These are phyloP conservation scores for Hesperia comma DNA, from an alignment of 2,888 invertebrate species.

Conservation along the genomic window DNA sequence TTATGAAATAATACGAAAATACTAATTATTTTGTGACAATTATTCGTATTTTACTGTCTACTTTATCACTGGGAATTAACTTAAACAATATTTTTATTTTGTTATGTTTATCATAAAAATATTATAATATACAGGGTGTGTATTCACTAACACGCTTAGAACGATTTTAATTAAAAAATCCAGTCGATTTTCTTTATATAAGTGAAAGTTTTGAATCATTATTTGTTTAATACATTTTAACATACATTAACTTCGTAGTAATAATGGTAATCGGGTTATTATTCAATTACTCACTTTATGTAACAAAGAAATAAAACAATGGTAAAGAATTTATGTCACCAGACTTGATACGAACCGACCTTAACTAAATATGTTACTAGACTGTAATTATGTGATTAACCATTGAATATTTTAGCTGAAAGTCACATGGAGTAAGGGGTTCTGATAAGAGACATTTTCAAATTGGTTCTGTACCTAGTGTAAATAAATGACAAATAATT, in stretches of 20 bases:
- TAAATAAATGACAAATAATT: no score
- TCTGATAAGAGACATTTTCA: no score
- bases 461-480: no score
- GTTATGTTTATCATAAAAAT: neutral
- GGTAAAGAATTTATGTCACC: constrained; percentile 32
- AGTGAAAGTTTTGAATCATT: constrained; percentile 66
- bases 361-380: constrained; percentile 19
- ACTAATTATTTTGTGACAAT: constrained; percentile 9
- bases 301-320: constrained; percentile 47
- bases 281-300: constrained; percentile 56
- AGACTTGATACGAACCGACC: constrained; percentile 43
- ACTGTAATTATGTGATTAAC: neutral
- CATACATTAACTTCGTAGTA: constrained; percentile 17
- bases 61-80: constrained; percentile 23
- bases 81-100: neutral
- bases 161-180: constrained; percentile 3
- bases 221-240: constrained; percentile 48
- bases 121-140: constrained; percentile 20
- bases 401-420: neutral
- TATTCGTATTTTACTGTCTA: neutral
- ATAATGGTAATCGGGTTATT: constrained; percentile 50
- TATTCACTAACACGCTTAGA: neutral
- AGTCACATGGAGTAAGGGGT: neutral
- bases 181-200: constrained; percentile 52
- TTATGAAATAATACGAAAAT: neutral